Evolutionary conservation across 2,888 invertebrate genomes (phyloP).

Genomic region (Archaeoteleia sp.): DNA sequence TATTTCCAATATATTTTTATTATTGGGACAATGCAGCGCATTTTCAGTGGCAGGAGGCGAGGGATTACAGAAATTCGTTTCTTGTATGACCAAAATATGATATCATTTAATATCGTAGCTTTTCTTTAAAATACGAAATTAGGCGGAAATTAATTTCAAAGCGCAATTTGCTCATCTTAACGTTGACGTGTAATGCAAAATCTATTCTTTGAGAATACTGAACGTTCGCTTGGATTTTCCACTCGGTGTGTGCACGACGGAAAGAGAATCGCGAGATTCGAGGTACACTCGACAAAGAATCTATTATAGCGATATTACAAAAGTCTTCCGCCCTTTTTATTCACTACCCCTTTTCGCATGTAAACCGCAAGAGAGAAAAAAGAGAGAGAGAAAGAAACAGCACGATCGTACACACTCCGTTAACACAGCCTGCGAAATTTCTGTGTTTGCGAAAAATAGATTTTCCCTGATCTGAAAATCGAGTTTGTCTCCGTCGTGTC

Average conservation of each 20-base stretch:
- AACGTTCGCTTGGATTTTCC: slow-evolving; percentile 29
- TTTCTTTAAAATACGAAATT: too few species aligned
- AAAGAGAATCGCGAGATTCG: slow-evolving; percentile 45
- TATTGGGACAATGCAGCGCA: too few species aligned
- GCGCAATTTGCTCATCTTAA: too few species aligned
- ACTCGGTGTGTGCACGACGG: slow-evolving; percentile 8
- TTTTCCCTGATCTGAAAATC: slow-evolving; percentile 18
- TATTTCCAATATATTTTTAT: too few species aligned
- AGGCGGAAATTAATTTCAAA: too few species aligned
- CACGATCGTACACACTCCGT: slow-evolving; percentile 19
- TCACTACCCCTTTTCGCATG: slow-evolving; percentile 37
- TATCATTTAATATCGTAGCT: too few species aligned
- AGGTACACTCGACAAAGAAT: slow-evolving; percentile 49
- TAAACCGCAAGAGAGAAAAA: slow-evolving; percentile 47
- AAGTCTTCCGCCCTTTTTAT: slow-evolving; percentile 42
- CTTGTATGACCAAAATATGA: too few species aligned
- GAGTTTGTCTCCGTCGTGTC: slow-evolving; percentile 3
- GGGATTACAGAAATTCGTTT: too few species aligned
- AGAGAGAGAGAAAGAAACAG: slow-evolving; percentile 40
- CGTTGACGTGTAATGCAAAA: too few species aligned
- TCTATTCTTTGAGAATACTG: too few species aligned
- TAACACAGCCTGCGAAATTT: slow-evolving; percentile 35
- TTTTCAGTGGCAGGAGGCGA: too few species aligned
- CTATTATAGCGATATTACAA: slow-evolving; percentile 36
- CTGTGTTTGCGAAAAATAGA: slow-evolving; percentile 10